Conservation (phyloP, 2,113 vertebrate genomes). For the Nibea coibor region DNA sequence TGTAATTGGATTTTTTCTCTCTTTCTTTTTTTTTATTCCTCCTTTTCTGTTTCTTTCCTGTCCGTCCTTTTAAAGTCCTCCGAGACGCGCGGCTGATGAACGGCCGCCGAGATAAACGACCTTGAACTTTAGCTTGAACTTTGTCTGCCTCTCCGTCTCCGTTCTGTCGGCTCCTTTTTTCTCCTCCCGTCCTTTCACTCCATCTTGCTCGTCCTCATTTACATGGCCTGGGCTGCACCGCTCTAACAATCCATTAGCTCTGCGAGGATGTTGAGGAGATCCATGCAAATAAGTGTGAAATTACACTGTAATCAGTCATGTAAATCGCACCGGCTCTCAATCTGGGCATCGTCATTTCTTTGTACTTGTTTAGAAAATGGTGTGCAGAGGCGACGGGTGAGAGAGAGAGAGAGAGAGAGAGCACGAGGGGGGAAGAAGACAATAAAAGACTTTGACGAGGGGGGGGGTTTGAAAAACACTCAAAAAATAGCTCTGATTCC, state of each 20-base stretch:
- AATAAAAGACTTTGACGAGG: conserved; percentile 54
- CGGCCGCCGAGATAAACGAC: conserved; percentile 58
- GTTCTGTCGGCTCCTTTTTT: not conserved
- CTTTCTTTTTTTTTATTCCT: conserved; percentile 1
- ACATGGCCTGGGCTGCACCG: conserved; percentile 52
- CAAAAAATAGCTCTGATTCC: conserved; percentile 58
- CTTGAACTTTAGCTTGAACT: conserved; percentile 78
- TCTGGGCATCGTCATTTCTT: conserved; percentile 59
- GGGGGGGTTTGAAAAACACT: conserved; percentile 47
- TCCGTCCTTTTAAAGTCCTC: conserved; percentile 46
- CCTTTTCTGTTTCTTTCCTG: not conserved
- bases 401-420: conserved; percentile 11
- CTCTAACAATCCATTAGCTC: conserved; percentile 74
- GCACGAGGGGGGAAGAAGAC: conserved; percentile 22
- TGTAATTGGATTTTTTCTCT: conserved; percentile 64
- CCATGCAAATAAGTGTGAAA: conserved; percentile 84
- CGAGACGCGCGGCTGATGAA: conserved; percentile 44
- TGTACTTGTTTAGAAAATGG: conserved; percentile 61
- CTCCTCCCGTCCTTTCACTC: conserved; percentile 8
- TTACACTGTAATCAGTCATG: conserved; percentile 82
- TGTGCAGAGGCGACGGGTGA: conserved; percentile 48
- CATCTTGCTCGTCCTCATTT: conserved; percentile 62
- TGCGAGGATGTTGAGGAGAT: conserved; percentile 65
- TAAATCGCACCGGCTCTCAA: conserved; percentile 73
- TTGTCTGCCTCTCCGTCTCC: conserved; percentile 54